Conservation (phyloP, 1,140 invertebrate species). For the Trichogramma pretiosum region DNA sequence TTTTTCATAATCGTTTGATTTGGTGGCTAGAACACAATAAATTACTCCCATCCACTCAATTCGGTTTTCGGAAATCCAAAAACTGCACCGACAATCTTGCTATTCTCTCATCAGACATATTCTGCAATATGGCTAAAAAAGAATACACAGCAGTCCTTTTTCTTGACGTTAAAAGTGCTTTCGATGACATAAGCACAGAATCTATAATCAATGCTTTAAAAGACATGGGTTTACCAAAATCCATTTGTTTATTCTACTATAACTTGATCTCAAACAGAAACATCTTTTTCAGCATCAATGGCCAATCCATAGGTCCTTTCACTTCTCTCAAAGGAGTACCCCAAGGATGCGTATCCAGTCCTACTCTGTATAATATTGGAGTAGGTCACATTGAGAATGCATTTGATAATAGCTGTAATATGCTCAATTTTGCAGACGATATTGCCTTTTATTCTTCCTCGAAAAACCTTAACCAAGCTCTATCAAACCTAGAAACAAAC, state of each 20-base stretch:
- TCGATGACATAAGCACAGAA: background rate
- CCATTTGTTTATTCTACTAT: background rate
- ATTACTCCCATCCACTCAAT: background rate
- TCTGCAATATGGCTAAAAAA: background rate
- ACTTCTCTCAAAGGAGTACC: background rate
- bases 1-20: conserved; percentile 9
- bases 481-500: background rate
- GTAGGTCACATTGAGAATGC: background rate
- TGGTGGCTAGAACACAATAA: conserved; percentile 9
- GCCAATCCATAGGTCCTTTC: background rate
- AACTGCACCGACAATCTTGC: background rate
- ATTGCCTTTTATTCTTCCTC: background rate
- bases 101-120: background rate
- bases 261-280: background rate
- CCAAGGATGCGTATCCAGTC: background rate
- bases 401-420: background rate
- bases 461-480: background rate
- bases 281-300: background rate
- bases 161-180: background rate
- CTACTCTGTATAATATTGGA: background rate
- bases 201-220: background rate
- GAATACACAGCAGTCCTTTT: background rate
- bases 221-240: background rate
- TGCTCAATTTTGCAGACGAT: background rate
- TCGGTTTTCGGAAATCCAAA: conserved; percentile 11